Base-by-base conservation (phyloP, 2,888 invertebrate species). In the Himalopsyche japonica region DNA sequence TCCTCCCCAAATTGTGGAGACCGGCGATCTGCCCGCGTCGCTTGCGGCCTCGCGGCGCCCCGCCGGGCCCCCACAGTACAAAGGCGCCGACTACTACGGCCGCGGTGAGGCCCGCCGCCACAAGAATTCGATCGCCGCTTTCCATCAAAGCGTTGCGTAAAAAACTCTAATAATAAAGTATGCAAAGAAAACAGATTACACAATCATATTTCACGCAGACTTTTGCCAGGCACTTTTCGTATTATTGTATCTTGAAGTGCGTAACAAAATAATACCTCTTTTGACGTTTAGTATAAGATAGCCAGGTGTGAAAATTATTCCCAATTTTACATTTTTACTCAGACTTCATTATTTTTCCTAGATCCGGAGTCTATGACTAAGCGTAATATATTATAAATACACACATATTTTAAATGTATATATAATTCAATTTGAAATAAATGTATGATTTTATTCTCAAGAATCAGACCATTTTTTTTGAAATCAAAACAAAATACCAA, bases 1-100 rank as follows among this genome's bases (percentile, higher is more conserved):
- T 98, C 88, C 97, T 95, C 70, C 98, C 98, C 87, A 98, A 93
- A 92, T 98, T 98, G 87, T 96, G 96, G 49, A 98, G 93, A 10
- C 98, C 98, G 34, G 96, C 95, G 82, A 97, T 94, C 89, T 96
- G 95, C 30, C 97, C 97, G 88, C 94, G 92, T 43, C 94, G 91
- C 88, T 94, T 93, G 49, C 94, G 91, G 83, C 93, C 91, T 85
- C 93, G 92, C 6, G 94, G 91, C 88, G 94, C 93, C 8, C 93
- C 92, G 0, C 94, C 93, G 32, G 95, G 95, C 83, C 95, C 95
- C 96, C 96, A 97, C 88, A 97, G 93, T 57, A 97, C 96, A 89
- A 97, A 97, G 7, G 96, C 96, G 48, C 96, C 96, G 18, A 97
- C 95, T 37, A 96, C 96, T 81, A 97, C 94, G 20, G 96, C 96